Percentiles rank a stretch among this genome's conserved stretches.
phyloP scores from a whole-genome alignment of 2,113 vertebrate genomes.

The Accipiter virgatus region DNA sequence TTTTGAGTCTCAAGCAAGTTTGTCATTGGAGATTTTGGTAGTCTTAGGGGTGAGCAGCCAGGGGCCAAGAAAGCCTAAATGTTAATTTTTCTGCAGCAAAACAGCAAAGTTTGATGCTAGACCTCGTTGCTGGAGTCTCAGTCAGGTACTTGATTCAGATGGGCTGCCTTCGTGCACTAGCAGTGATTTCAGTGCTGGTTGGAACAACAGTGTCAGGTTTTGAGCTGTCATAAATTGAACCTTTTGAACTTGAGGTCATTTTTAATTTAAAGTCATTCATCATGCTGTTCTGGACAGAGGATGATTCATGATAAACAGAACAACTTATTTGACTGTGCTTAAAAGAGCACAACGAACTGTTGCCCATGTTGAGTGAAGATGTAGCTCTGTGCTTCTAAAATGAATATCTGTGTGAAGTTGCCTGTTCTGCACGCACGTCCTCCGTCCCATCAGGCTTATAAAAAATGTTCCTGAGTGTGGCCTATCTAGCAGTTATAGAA shows the following conservation, averaged over 20 bases:
- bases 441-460: background rate
- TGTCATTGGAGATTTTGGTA: background rate
- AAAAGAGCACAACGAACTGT: background rate
- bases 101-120: background rate
- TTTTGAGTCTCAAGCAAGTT: background rate
- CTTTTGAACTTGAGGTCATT: background rate
- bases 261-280: background rate
- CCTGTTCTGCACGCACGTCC: rapidly evolving
- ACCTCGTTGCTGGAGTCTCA: background rate
- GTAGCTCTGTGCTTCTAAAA: background rate
- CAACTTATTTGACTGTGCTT: background rate
- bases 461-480: rapidly evolving
- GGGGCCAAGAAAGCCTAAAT: background rate
- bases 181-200: background rate
- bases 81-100: background rate
- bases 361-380: rapidly evolving
- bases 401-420: rapidly evolving
- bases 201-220: background rate
- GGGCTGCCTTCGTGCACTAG: background rate
- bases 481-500: background rate
- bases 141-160: background rate
- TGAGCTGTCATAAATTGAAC: background rate
- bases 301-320: background rate
- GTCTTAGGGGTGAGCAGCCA: background rate
- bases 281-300: background rate